Conservation (phyloP, 2,113 vertebrate genomes). For the Elanoides forficatus region DNA sequence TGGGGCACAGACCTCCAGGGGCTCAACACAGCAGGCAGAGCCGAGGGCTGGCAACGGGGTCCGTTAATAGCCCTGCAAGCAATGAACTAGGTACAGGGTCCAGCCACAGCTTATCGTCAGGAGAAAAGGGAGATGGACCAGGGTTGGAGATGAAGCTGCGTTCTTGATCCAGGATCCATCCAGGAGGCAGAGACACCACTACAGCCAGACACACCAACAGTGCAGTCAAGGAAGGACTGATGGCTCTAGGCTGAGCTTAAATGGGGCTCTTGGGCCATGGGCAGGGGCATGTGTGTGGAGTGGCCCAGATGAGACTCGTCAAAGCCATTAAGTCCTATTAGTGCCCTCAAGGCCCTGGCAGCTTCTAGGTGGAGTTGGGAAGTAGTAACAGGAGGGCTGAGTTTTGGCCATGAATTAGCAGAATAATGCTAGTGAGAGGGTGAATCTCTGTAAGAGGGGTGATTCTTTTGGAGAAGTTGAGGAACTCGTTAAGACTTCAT, state of each 20-base stretch:
- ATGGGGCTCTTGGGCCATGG: background rate
- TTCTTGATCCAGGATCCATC: background rate
- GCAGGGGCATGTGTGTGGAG: background rate
- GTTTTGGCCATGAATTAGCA: background rate
- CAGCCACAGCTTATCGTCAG: background rate
- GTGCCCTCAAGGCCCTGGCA: background rate
- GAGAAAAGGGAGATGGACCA: background rate
- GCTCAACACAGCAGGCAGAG: background rate
- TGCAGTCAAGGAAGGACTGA: accelerated
- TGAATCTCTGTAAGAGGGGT: background rate
- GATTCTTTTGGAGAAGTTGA: background rate
- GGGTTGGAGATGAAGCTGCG: background rate
- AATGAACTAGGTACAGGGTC: accelerated
- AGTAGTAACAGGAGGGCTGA: background rate
- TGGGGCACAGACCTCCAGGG: too few relatives aligned
- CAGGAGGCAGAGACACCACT: background rate
- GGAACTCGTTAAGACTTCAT: background rate
- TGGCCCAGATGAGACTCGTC: background rate
- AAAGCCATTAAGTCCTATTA: background rate
- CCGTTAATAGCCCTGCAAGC: background rate
- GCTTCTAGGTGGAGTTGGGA: background rate
- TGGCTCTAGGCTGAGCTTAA: background rate
- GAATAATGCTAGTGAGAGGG: background rate
- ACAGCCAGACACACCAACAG: background rate
- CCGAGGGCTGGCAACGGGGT: background rate